Evolutionary conservation across 2,113 vertebrate genomes (phyloP).

Genomic region (Natator depressus): DNA sequence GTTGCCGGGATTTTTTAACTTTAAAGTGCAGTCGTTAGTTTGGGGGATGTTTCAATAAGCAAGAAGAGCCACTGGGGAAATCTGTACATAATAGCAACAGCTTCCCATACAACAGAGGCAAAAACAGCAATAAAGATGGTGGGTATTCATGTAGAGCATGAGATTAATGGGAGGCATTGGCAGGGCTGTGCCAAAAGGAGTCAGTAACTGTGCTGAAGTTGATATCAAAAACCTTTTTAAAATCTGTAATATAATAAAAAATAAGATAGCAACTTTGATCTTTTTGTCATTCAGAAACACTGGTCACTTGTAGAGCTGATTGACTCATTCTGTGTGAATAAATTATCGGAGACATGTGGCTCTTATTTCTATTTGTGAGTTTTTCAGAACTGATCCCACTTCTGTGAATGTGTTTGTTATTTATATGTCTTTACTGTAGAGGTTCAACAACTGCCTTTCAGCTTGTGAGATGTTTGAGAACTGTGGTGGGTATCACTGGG

Average conservation of each 20-base stretch:
- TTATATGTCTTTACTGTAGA: background rate
- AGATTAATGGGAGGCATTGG: background rate
- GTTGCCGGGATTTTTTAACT: slow-evolving; percentile 35
- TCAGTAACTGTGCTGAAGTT: background rate
- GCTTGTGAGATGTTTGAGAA: background rate
- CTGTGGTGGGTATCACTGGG: accelerated
- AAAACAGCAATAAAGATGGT: background rate
- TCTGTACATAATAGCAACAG: background rate
- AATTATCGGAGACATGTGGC: background rate
- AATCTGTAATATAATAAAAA: background rate
- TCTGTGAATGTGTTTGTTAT: accelerated
- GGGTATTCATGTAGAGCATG: background rate
- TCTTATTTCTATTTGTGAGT: background rate
- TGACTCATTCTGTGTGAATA: background rate
- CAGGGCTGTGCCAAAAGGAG: background rate
- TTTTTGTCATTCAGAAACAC: background rate
- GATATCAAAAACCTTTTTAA: background rate
- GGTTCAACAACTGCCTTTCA: background rate
- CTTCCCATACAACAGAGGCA: background rate
- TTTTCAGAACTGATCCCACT: background rate
- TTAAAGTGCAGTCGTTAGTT: background rate
- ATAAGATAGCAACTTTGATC: background rate
- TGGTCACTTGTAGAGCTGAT: background rate
- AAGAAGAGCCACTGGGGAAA: background rate
- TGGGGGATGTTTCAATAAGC: background rate